Conservation (phyloP, 2,113 vertebrate species). For the Axis porcinus region DNA sequence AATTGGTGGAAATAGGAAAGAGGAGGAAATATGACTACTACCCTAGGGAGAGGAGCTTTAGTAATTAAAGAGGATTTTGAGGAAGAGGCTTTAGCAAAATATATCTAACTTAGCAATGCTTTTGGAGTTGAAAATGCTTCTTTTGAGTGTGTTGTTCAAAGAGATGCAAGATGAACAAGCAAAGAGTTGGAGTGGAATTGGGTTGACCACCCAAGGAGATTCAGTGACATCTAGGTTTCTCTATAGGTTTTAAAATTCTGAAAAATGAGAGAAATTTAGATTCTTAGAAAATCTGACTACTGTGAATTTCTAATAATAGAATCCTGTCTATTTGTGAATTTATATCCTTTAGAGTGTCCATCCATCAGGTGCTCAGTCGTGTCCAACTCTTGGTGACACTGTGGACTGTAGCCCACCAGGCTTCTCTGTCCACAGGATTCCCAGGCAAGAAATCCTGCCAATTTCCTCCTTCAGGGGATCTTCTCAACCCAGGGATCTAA, state of each 20-base stretch:
- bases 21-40: neutral
- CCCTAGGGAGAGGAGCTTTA: neutral
- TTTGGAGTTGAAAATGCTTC: slow-evolving; percentile 44
- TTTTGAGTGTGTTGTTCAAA: slow-evolving; percentile 5
- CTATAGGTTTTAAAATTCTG: neutral
- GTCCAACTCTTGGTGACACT: neutral
- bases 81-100: slow-evolving; percentile 11
- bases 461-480: neutral
- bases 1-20: neutral
- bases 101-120: neutral
- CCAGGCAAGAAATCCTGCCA: neutral
- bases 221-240: neutral
- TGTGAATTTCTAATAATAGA: neutral
- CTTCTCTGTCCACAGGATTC: neutral
- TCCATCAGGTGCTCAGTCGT: neutral
- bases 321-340: neutral
- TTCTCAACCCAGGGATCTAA: neutral
- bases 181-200: neutral
- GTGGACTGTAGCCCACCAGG: neutral
- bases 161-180: neutral
- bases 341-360: neutral
- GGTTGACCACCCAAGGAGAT: neutral
- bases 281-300: slow-evolving; percentile 28
- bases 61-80: slow-evolving; percentile 31
- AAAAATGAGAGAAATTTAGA: slow-evolving; percentile 11